phyloP scores from a whole-genome alignment of 2,888 invertebrate genomes.

The Chorisops tibialis region DNA sequence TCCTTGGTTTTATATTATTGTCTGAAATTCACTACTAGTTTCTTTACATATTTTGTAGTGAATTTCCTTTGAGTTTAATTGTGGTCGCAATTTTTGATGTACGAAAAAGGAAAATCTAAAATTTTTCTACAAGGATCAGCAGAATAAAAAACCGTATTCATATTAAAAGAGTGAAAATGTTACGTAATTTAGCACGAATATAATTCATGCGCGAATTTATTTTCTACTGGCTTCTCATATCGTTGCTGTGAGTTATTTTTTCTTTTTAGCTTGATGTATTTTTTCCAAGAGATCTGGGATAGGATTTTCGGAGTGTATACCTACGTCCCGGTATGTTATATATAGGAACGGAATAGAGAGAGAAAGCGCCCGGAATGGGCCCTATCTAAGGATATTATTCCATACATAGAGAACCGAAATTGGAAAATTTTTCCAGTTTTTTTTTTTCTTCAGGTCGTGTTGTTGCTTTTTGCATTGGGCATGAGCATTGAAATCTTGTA shows the following conservation, averaged over 20 bases:
- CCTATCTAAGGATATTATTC: not conserved
- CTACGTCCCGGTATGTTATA: slow-evolving; percentile 1
- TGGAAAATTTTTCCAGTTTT: slow-evolving; percentile 3
- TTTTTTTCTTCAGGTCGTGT: slow-evolving; percentile 15
- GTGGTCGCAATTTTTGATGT: not conserved
- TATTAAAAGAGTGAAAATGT: slow-evolving; percentile 26
- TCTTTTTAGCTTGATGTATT: not conserved
- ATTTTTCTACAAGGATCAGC: not conserved
- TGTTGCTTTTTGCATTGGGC: slow-evolving; percentile 36
- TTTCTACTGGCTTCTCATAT: slow-evolving; percentile 7
- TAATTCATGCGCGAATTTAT: slow-evolving; percentile 36
- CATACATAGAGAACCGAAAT: slow-evolving; percentile 10
- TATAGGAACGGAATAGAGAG: not conserved
- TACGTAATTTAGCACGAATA: slow-evolving; percentile 27
- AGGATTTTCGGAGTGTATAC: slow-evolving; percentile 6
- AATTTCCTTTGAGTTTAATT: not conserved
- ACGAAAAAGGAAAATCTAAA: not conserved
- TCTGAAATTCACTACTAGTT: not conserved
- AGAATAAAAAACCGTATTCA: slow-evolving; percentile 15
- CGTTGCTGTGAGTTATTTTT: not conserved
- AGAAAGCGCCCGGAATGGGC: not conserved
- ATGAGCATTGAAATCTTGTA: slow-evolving; percentile 41
- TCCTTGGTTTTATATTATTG: not conserved
- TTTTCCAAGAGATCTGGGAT: not conserved
- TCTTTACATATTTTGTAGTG: not conserved